phyloP scores from a whole-genome alignment of 2,888 invertebrate species.

The Torymus auratus region DNA sequence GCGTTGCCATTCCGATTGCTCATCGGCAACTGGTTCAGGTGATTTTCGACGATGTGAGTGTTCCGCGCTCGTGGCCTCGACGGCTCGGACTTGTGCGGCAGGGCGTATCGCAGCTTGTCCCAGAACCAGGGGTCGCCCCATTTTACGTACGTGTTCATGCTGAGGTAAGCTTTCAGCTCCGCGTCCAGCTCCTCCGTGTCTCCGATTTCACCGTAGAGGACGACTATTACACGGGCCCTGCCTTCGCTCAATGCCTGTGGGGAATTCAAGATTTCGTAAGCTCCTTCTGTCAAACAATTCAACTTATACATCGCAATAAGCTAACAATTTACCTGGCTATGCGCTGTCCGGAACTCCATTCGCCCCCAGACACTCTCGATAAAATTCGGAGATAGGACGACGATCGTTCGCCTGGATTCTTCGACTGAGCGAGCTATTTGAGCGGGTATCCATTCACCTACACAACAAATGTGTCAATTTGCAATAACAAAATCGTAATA shows the following conservation, averaged over 20 bases:
- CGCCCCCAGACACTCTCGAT: slow-evolving; percentile 86
- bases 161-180: slow-evolving; percentile 84
- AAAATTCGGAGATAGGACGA: slow-evolving; percentile 85
- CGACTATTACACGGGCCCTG: slow-evolving; percentile 83
- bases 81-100: slow-evolving; percentile 78
- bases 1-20: too few species aligned
- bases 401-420: slow-evolving; percentile 84
- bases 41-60: too few species aligned
- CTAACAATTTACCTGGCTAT: slow-evolving; percentile 74
- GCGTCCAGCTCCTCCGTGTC: slow-evolving; percentile 81
- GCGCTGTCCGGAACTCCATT: slow-evolving; percentile 86
- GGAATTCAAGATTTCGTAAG: too few species aligned
- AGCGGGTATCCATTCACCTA: slow-evolving; percentile 84
- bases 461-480: too few species aligned
- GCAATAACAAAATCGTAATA: background rate
- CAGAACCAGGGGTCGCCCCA: slow-evolving; percentile 91
- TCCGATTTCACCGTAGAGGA: slow-evolving; percentile 84
- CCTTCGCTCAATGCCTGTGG: slow-evolving; percentile 82
- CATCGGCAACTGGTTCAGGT: too few species aligned
- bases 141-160: slow-evolving; percentile 87
- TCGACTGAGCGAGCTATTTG: slow-evolving; percentile 84
- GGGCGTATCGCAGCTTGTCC: slow-evolving; percentile 85
- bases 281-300: too few species aligned
- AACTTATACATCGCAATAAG: too few species aligned
- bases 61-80: background rate